phyloP scores from a whole-genome alignment of 2,888 invertebrate genomes.

The Punctoribates punctum region DNA sequence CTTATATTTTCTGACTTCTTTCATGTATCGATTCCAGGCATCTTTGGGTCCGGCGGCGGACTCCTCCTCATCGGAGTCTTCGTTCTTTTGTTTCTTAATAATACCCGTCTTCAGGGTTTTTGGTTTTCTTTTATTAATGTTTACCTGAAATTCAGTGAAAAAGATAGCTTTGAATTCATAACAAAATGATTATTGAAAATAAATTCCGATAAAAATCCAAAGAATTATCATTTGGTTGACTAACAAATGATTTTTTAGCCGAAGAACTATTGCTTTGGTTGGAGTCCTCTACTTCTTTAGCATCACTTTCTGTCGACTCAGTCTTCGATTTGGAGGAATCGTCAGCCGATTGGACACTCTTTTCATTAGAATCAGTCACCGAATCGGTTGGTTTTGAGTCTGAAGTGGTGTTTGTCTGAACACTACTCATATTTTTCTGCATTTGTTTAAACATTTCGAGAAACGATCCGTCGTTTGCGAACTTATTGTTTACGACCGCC shows the following conservation, averaged over 20 bases:
- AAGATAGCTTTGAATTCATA: background rate
- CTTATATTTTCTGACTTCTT: constrained; percentile 86
- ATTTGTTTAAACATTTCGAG: constrained; percentile 86
- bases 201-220: background rate
- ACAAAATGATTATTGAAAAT: background rate
- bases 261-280: too few relatives aligned
- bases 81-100: constrained; percentile 40
- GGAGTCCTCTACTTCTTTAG: too few relatives aligned
- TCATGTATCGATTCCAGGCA: constrained; percentile 89
- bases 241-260: too few relatives aligned
- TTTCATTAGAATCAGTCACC: background rate
- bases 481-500: constrained; percentile 52
- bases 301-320: too few relatives aligned
- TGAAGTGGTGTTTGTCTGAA: background rate
- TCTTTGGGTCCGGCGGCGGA: constrained; percentile 61
- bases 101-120: constrained; percentile 41
- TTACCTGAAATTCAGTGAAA: background rate
- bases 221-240: constrained; percentile 6
- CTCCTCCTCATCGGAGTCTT: constrained; percentile 29
- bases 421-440: constrained; percentile 57
- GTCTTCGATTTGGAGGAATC: too few relatives aligned
- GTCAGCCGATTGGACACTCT: too few relatives aligned
- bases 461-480: constrained; percentile 85
- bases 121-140: constrained; percentile 34
- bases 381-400: background rate